These are phyloP conservation scores for Amiota minor DNA, from an alignment of 2,888 invertebrate species.

Conservation along the genomic window DNA sequence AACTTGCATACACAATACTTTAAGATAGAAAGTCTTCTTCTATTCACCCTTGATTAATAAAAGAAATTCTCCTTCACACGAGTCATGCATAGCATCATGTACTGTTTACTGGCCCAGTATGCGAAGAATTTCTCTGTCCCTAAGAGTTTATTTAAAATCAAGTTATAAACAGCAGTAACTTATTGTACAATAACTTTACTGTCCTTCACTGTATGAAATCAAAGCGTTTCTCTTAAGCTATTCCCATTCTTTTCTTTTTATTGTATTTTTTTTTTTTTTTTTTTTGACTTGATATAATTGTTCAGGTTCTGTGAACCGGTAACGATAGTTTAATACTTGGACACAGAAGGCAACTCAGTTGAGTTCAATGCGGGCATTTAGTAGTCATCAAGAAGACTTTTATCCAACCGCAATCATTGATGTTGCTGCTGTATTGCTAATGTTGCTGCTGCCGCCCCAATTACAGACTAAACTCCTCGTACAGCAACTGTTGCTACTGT, in stretches of 20 bases:
- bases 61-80: too few species aligned
- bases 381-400: slow-evolving; percentile 2
- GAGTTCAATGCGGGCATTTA: too few species aligned
- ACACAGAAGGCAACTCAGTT: neutral
- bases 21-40: too few species aligned
- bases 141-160: neutral
- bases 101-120: neutral
- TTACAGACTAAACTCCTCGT: slow-evolving; percentile 6
- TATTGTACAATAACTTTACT: neutral
- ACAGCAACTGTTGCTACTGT: neutral
- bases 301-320: slow-evolving; percentile 27
- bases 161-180: neutral
- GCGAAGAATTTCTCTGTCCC: neutral
- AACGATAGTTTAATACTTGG: neutral
- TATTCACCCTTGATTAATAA: too few species aligned
- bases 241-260: neutral
- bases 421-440: neutral
- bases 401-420: neutral
- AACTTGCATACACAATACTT: too few species aligned
- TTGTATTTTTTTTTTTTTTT: neutral
- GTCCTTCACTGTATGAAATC: neutral
- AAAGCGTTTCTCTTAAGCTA: neutral
- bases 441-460: slow-evolving; percentile 27
- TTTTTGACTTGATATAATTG: slow-evolving; percentile 2
- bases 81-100: neutral